phyloP scores from a whole-genome alignment of 2,113 vertebrate genomes.

The Mobula birostris region DNA sequence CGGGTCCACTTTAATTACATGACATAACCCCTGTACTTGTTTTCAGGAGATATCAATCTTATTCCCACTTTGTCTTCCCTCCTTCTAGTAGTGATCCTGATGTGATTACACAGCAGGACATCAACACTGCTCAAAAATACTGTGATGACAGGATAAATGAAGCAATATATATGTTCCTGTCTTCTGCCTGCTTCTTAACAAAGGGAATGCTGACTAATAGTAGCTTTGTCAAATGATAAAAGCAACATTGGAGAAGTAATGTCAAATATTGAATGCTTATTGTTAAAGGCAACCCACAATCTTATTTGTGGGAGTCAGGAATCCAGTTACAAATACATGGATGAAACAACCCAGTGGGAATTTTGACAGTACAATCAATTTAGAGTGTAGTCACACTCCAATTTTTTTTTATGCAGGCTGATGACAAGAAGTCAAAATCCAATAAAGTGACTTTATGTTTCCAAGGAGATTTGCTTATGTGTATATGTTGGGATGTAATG shows the following conservation, averaged over 20 bases:
- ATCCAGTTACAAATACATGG: not conserved
- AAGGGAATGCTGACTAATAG: not conserved
- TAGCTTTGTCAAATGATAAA: not conserved
- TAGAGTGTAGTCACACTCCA: not conserved
- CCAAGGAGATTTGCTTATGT: not conserved
- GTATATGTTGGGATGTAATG: not conserved
- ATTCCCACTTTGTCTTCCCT: not conserved
- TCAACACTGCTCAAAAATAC: not conserved
- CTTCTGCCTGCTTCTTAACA: not conserved
- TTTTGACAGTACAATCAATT: not conserved
- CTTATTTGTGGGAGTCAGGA: slow-evolving; percentile 8
- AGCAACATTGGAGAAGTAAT: not conserved
- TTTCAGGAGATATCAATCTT: not conserved
- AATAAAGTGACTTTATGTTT: not conserved
- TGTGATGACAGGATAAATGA: not conserved
- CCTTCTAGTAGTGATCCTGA: not conserved
- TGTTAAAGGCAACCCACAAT: not conserved
- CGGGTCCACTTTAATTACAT: too few relatives aligned
- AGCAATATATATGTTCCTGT: not conserved
- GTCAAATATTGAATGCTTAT: slow-evolving; percentile 9
- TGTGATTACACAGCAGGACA: not conserved
- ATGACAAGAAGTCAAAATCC: slow-evolving; percentile 5
- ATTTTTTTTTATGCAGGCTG: not conserved
- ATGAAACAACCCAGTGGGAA: not conserved
- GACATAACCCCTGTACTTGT: too few relatives aligned